Conservation (phyloP, 2,797 vertebrate genomes). For the Lemur catta region DNA sequence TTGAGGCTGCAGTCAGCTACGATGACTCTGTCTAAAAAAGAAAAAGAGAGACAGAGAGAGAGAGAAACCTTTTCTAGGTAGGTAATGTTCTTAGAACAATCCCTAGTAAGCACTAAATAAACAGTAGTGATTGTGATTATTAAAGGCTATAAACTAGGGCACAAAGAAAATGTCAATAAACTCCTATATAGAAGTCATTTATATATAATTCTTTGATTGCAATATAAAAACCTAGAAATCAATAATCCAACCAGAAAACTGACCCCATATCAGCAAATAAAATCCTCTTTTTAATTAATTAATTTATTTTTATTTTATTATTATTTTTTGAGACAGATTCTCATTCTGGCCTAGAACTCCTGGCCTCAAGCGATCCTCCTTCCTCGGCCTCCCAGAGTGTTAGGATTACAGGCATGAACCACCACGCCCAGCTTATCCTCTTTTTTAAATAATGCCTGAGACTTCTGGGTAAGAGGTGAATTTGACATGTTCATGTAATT, state of each 20-base stretch:
- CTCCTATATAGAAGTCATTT: neutral
- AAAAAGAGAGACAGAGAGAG: too few relatives aligned
- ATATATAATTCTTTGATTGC: neutral
- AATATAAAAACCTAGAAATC: neutral
- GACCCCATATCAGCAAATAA: neutral
- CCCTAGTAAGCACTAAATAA: neutral
- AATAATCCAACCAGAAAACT: neutral
- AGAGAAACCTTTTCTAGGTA: neutral
- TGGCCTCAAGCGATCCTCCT: neutral
- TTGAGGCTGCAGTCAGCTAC: too few relatives aligned
- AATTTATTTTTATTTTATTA: too few relatives aligned
- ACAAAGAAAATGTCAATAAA: neutral
- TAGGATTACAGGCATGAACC: neutral
- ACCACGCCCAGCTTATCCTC: accelerated
- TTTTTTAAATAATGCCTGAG: neutral
- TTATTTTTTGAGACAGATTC: neutral
- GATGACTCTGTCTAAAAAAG: too few relatives aligned
- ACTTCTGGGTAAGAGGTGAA: neutral
- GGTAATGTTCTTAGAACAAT: neutral
- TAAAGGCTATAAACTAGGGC: neutral
- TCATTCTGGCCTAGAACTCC: neutral
- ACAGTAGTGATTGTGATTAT: neutral
- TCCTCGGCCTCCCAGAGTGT: neutral
- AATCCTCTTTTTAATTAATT: neutral
- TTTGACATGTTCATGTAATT: neutral